Evolutionary conservation across 2,113 vertebrate genomes (phyloP).

Genomic region (Brachirus orientalis): DNA sequence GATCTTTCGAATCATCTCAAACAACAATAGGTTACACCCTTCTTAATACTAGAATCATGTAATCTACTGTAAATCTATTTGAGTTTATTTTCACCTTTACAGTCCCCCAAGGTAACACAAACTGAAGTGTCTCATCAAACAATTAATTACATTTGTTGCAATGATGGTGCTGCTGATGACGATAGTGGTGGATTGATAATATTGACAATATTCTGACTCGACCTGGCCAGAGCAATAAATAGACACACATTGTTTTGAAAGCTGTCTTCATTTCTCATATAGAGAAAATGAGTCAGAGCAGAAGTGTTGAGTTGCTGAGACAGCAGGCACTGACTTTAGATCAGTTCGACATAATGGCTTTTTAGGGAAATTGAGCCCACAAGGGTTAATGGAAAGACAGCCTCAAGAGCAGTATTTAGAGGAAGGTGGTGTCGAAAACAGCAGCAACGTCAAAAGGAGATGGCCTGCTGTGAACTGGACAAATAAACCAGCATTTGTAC

Average conservation of each 20-base stretch:
- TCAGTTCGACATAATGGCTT: constrained; percentile 36
- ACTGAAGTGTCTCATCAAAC: constrained; percentile 41
- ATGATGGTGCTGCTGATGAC: constrained; percentile 8
- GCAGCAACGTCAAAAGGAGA: constrained; percentile 38
- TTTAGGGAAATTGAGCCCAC: constrained; percentile 16
- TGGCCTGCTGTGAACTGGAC: constrained; percentile 34
- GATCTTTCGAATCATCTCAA: constrained; percentile 4
- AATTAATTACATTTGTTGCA: constrained; percentile 44
- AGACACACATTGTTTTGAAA: constrained; percentile 58
- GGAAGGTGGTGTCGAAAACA: constrained; percentile 39
- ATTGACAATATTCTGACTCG: constrained; percentile 53
- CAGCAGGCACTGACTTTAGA: constrained; percentile 41
- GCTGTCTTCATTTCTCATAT: constrained; percentile 51
- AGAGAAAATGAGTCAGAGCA: constrained; percentile 68
- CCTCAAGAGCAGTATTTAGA: constrained; percentile 25
- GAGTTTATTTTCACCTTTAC: constrained; percentile 4
- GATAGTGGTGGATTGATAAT: constrained; percentile 21
- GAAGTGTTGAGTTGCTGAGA: constrained; percentile 34
- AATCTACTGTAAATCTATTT: constrained; percentile 13
- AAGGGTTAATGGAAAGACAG: constrained; percentile 22
- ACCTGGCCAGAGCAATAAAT: constrained; percentile 60
- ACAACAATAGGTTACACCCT: neutral
- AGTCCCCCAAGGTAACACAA: no score
- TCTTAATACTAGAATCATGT: constrained; percentile 6
- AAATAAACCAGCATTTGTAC: constrained; percentile 53